phyloP scores from a whole-genome alignment of 2,797 vertebrate genomes.

The Bucorvus abyssinicus region DNA sequence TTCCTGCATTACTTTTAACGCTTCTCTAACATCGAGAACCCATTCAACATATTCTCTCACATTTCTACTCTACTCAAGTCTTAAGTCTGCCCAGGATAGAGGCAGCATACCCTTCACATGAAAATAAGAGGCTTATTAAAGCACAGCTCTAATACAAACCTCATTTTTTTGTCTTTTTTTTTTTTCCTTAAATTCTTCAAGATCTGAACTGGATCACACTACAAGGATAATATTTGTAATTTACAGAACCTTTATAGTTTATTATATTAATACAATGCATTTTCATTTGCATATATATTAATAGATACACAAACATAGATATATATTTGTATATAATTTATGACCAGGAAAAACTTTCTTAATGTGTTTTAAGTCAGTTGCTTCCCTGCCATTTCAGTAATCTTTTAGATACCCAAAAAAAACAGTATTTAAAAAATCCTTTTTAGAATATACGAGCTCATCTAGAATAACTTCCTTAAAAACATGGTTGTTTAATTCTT shows the following conservation, averaged over 20 bases:
- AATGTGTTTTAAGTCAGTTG: background rate
- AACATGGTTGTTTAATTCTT: background rate
- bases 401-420: background rate
- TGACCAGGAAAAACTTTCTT: background rate
- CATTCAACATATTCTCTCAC: background rate
- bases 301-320: background rate
- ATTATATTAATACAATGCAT: background rate
- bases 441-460: background rate
- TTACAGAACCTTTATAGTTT: background rate
- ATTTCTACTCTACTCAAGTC: background rate
- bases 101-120: background rate
- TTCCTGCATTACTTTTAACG: background rate
- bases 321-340: background rate
- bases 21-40: background rate
- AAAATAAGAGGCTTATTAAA: background rate
- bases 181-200: background rate
- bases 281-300: background rate
- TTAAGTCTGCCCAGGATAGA: background rate
- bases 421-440: background rate
- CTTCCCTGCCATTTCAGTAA: background rate
- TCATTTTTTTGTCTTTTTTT: background rate
- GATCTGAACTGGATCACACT: background rate
- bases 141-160: background rate
- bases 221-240: background rate
- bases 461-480: background rate